A percentile compares a stretch with the other conserved stretches of the same genome.
phyloP scores from a whole-genome alignment of 2,797 vertebrate genomes.

The Ara ararauna region DNA sequence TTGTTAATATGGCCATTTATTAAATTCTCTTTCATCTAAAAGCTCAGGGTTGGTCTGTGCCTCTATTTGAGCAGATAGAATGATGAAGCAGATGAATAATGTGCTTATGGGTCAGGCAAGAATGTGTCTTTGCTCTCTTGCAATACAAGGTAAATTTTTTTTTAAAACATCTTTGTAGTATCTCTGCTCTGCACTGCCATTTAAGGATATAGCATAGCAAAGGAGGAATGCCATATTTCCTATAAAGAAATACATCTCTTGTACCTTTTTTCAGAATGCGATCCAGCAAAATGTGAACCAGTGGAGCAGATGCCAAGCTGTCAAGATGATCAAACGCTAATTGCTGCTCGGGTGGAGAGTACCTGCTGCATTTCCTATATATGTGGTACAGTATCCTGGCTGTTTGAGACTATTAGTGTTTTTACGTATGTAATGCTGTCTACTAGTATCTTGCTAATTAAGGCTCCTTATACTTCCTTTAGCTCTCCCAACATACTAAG shows the following conservation, averaged over 20 bases:
- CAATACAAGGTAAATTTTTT: not conserved
- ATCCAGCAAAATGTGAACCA: slow-evolving; percentile 88
- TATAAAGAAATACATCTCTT: not conserved
- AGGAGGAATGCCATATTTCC: not conserved
- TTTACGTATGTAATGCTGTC: not conserved
- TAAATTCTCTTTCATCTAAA: not conserved
- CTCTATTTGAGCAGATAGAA: not conserved
- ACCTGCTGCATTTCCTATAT: slow-evolving; percentile 93
- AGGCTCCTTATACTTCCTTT: not conserved
- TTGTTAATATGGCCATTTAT: not conserved
- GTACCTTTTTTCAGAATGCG: slow-evolving; percentile 84
- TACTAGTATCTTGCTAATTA: not conserved
- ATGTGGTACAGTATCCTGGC: slow-evolving; percentile 82
- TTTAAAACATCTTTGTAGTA: not conserved
- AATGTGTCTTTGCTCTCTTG: not conserved
- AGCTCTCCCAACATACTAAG: not conserved
- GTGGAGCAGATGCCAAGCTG: slow-evolving; percentile 81
- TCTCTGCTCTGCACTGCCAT: not conserved
- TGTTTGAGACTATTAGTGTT: not conserved
- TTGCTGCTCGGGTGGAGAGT: slow-evolving; percentile 84
- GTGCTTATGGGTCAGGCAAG: accelerated
- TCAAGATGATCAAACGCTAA: slow-evolving; percentile 87
- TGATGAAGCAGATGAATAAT: not conserved
- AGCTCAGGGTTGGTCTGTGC: not conserved
- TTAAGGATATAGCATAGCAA: not conserved